Base-by-base conservation (phyloP, 2,113 vertebrate genomes). In the Lophura nycthemera region DNA sequence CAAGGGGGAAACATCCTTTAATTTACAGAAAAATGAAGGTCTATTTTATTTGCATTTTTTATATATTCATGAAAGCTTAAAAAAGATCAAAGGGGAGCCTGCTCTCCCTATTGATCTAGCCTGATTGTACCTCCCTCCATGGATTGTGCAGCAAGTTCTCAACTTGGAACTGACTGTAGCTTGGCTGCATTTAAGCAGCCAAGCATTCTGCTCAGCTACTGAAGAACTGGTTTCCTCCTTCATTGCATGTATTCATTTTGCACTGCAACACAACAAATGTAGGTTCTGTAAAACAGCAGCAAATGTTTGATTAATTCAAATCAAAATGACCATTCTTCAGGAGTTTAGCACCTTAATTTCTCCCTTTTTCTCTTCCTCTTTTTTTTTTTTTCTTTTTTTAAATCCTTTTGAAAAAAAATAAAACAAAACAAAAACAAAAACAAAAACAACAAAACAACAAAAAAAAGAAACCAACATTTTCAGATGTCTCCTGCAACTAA, bases 231-330 rank as follows among this genome's bases (percentile, higher is more conserved):
- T 95, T 96, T 96, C 78, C 89, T 96, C 76, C 74, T 97, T 97
- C 96, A 93, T 59, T 97, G 90, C 10, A 50, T 96, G 59, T 88
- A 88, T 97, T 97, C 97, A 93, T 96, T 96, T 97, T 96, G 88
- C 94, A 59, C 76, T 25, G 80, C 43, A 61, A 85, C 92, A 94
- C 90, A 96, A 91, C 91, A 97, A 72, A 59, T 59, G 56, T n/a
- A 29, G 52, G 27, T 29, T 16, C 52, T 30, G 27, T 17, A 54
- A 54, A 54, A 54, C 52, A 54, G 92, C 89, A 96, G 89, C 91
- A 97, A 72, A n/a, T n/a, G 18, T 59, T 88, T 45, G 52, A 73
- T 54, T 86, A 91, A 83, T 96, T 97, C 96, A 97, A 96, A 93
- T 93, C 67, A n/a, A 96, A 97, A 97, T 95, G 95, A 96, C 93